phyloP scores from a whole-genome alignment of 2,888 invertebrate genomes.

The Zootermopsis nevadensis region DNA sequence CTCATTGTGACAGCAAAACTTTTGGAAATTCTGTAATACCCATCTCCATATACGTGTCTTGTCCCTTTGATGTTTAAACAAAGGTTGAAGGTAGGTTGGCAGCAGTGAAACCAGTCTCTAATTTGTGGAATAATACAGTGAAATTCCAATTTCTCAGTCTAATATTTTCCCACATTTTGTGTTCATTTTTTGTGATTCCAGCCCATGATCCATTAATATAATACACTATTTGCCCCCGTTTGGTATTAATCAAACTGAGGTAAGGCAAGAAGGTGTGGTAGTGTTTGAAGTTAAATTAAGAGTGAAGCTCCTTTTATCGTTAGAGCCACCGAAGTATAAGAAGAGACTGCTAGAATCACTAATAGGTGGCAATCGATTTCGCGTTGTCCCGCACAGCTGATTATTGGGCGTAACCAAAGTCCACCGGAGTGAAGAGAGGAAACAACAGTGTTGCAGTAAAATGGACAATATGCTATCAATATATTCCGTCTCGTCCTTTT shows the following conservation, averaged over 20 bases:
- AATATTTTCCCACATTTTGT: no score
- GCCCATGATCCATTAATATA: no score
- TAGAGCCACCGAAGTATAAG: neutral
- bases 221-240: no score
- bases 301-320: neutral
- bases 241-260: no score
- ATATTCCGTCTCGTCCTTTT: neutral
- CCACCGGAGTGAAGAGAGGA: neutral
- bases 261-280: no score
- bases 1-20: slow-evolving; percentile 16
- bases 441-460: neutral
- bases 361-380: neutral
- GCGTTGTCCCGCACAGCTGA: neutral
- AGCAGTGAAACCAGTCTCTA: no score
- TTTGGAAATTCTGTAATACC: neutral
- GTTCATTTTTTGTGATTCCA: no score
- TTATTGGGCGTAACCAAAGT: slow-evolving; percentile 27
- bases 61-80: no score
- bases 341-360: neutral
- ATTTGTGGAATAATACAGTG: no score
- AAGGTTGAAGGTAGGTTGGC: no score
- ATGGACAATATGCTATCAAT: neutral
- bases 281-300: no score
- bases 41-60: neutral
- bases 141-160: no score